Evolutionary conservation across 2,113 vertebrate genomes (phyloP).

Genomic region (Trogon surrucura): DNA sequence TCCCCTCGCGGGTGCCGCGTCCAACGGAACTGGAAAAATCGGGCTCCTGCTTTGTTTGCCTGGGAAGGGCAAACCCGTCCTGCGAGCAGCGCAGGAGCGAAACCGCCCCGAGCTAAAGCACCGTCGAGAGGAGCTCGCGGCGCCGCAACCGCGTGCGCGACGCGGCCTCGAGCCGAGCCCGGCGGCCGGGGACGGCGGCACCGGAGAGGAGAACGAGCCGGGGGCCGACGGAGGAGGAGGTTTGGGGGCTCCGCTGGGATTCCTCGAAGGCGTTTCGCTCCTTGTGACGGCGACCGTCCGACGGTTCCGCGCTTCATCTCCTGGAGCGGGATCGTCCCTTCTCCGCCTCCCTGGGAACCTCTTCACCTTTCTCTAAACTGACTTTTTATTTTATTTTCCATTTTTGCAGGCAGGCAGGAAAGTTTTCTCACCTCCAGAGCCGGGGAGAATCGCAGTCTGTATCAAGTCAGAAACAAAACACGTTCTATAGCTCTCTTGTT

Average conservation of each 20-base stretch:
- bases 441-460: conserved; percentile 2
- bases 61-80: no score
- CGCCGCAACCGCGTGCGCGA: no score
- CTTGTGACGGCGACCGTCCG: fast-evolving
- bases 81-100: no score
- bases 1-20: no score
- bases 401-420: background rate
- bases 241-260: background rate
- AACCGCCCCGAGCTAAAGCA: no score
- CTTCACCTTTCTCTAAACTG: background rate
- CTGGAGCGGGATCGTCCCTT: background rate
- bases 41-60: no score
- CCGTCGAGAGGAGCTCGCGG: no score
- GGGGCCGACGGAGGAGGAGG: no score
- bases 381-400: background rate
- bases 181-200: fast-evolving
- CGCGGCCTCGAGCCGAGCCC: background rate
- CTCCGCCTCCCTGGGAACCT: background rate
- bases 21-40: no score
- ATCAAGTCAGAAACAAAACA: background rate
- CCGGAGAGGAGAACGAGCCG: background rate
- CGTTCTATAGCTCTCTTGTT: background rate
- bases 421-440: background rate
- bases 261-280: background rate
- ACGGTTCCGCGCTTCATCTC: background rate